Conservation (phyloP, 2,797 vertebrate genomes). For the Philypnodon macrostomus region DNA sequence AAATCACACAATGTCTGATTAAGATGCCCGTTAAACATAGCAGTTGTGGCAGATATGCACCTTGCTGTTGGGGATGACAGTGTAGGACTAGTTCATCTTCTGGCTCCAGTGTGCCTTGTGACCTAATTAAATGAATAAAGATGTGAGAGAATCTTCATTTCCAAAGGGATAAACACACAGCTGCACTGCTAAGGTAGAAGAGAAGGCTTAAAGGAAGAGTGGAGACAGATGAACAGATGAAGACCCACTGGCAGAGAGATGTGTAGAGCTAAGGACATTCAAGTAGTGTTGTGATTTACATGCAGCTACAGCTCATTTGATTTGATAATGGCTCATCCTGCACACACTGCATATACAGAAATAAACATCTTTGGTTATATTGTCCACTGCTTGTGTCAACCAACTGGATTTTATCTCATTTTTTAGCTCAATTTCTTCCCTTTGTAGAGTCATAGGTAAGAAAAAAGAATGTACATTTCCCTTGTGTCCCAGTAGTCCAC, state of each 20-base stretch:
- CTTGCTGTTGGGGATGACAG: too few species aligned
- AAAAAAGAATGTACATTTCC: conserved; percentile 60
- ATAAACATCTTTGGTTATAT: too few species aligned
- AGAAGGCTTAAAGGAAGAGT: conserved; percentile 55
- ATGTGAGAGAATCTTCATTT: conserved; percentile 67
- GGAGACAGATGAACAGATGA: conserved; percentile 52
- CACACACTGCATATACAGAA: too few species aligned
- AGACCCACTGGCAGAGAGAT: conserved; percentile 45
- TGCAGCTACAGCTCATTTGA: conserved; percentile 69
- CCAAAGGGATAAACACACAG: conserved; percentile 59
- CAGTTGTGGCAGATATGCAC: too few species aligned
- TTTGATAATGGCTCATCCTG: conserved; percentile 65
- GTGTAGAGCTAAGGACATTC: conserved; percentile 54
- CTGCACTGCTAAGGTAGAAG: conserved; percentile 57
- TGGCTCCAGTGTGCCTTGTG: conserved; percentile 56
- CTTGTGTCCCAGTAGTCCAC: conserved; percentile 47
- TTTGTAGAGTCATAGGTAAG: conserved; percentile 63
- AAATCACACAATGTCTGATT: too few species aligned
- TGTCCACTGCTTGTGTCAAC: conserved; percentile 54
- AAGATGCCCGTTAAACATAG: too few species aligned
- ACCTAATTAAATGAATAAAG: conserved; percentile 78
- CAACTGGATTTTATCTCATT: conserved; percentile 55
- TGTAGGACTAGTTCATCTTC: too few species aligned
- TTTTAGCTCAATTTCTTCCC: conserved; percentile 45
- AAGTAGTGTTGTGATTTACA: conserved; percentile 58